These are phyloP conservation scores for Triplophysa yarkandensis DNA, from an alignment of 2,797 vertebrate species.

Conservation along the genomic window DNA sequence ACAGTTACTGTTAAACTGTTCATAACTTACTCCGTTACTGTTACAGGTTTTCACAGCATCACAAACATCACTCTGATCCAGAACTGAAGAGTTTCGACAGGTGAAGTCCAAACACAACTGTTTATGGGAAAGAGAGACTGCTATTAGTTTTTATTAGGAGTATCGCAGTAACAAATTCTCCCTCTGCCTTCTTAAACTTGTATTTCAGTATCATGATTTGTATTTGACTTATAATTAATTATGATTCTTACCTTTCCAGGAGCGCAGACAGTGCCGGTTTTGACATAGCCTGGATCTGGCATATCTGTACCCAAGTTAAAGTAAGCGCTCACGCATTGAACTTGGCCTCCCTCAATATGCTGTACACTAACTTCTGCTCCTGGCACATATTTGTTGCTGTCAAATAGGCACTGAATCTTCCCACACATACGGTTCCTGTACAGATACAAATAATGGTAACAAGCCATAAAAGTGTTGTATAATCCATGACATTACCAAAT, in stretches of 20 bases:
- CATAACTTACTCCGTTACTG: slow-evolving; percentile 76
- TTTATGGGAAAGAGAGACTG: background rate
- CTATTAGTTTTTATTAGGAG: background rate
- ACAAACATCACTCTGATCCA: slow-evolving; percentile 76
- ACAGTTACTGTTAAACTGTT: too few species aligned
- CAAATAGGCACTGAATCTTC: slow-evolving; percentile 85
- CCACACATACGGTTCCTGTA: slow-evolving; percentile 83
- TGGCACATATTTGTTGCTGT: slow-evolving; percentile 57
- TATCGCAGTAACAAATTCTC: too few species aligned
- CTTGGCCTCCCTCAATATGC: slow-evolving; percentile 11
- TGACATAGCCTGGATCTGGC: slow-evolving; percentile 84
- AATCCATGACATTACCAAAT: too few species aligned
- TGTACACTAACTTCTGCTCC: slow-evolving; percentile 64
- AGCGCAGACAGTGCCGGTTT: slow-evolving; percentile 79
- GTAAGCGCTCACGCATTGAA: slow-evolving; percentile 78
- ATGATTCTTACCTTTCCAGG: slow-evolving; percentile 75
- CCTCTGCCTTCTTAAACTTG: too few species aligned
- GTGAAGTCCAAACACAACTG: slow-evolving; percentile 81
- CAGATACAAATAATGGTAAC: background rate
- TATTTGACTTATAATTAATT: too few species aligned
- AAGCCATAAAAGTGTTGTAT: background rate
- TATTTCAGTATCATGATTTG: too few species aligned
- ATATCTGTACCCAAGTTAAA: slow-evolving; percentile 84
- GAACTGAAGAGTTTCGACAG: slow-evolving; percentile 77
- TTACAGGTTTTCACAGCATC: slow-evolving; percentile 75